A percentile compares a stretch with the other conserved stretches of the same genome.
phyloP scores from a whole-genome alignment of 64 coral and sea anemone genomes.

The Stichodactyla helianthus region DNA sequence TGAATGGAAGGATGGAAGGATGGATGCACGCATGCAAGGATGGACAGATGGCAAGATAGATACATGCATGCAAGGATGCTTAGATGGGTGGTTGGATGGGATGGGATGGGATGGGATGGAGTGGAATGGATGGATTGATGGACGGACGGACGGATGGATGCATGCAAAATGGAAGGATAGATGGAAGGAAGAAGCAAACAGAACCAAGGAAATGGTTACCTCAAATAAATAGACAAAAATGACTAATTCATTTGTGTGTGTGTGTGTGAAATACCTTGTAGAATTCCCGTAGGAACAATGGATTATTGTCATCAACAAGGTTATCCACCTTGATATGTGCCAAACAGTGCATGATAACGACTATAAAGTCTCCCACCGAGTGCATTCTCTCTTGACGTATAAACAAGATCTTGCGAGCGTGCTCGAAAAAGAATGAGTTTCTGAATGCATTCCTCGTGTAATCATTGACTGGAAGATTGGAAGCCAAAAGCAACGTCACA shows the following conservation, averaged over 20 bases:
- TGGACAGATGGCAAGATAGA: too few species aligned
- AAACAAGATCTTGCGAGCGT: constrained; percentile 88
- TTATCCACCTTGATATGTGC: constrained; percentile 90
- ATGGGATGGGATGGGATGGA: neutral
- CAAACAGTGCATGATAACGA: constrained; percentile 95
- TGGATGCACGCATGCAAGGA: too few species aligned
- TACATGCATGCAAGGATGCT: too few species aligned
- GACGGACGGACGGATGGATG: too few species aligned
- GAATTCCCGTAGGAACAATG: constrained; percentile 91
- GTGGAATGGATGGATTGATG: too few species aligned
- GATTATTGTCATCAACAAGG: constrained; percentile 86
- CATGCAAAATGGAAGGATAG: too few species aligned
- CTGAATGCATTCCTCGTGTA: constrained; percentile 90
- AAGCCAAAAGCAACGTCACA: constrained; percentile 92
- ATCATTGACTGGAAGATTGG: constrained; percentile 92
- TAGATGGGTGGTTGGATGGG: too few species aligned
- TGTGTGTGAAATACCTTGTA: constrained; percentile 70
- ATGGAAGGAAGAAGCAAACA: too few species aligned
- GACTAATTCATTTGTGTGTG: too few species aligned
- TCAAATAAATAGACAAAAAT: too few species aligned
- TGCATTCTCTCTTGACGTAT: constrained; percentile 91
- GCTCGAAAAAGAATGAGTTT: constrained; percentile 97
- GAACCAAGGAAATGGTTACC: too few species aligned
- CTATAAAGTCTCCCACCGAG: constrained; percentile 92
- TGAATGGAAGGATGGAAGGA: too few species aligned